Evolutionary conservation across 2,888 invertebrate genomes (phyloP).

Genomic region (Patella caerulea): DNA sequence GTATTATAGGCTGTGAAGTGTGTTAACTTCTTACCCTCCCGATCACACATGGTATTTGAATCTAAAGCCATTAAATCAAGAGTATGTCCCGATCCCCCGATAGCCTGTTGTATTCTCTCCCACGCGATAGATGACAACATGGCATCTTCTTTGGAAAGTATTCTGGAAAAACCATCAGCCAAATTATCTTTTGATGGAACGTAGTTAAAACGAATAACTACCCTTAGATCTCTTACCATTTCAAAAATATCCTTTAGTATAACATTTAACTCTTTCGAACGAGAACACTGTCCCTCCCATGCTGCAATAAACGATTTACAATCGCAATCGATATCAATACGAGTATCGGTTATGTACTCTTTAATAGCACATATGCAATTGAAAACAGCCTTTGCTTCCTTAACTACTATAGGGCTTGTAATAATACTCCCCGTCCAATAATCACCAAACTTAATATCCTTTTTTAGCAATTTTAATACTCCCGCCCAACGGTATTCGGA

Average conservation of each 20-base stretch:
- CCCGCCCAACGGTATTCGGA: neutral
- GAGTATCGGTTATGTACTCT: neutral
- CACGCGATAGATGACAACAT: neutral
- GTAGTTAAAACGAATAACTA: neutral
- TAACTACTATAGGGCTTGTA: neutral
- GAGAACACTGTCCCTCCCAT: neutral
- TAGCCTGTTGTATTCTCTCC: neutral
- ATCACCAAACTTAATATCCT: neutral
- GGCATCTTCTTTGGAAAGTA: neutral
- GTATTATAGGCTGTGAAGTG: neutral
- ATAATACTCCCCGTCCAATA: neutral
- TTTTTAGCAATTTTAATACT: neutral
- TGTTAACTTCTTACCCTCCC: neutral
- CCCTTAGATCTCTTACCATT: neutral
- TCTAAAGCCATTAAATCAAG: neutral
- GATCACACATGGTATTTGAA: neutral
- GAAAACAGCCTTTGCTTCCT: neutral
- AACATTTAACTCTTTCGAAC: neutral
- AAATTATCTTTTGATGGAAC: neutral
- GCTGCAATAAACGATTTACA: neutral
- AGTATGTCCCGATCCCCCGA: neutral
- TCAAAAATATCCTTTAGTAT: neutral
- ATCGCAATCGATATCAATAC: neutral
- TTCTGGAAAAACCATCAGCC: neutral
- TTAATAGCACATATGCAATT: neutral